phyloP scores from a whole-genome alignment of 2,113 vertebrate species.

The Meleagris gallopavo region DNA sequence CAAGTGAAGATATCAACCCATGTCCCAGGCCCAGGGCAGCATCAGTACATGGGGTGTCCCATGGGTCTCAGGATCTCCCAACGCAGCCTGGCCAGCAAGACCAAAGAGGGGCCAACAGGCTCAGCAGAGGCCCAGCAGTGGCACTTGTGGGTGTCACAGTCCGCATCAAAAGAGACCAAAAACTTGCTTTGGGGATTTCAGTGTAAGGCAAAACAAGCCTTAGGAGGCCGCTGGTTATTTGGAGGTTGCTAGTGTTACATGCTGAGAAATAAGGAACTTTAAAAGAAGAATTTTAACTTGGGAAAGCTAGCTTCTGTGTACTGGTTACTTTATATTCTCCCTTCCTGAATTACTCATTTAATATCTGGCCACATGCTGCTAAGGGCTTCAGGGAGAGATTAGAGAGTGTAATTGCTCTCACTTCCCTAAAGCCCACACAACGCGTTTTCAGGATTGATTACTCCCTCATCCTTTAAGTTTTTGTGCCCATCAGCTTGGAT shows the following conservation, averaged over 20 bases:
- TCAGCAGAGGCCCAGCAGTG: background rate
- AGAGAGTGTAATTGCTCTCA: background rate
- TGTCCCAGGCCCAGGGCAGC: background rate
- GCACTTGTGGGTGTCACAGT: background rate
- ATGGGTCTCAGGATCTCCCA: background rate
- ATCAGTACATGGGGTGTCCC: rapidly evolving
- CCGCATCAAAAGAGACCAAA: background rate
- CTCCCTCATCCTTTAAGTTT: background rate
- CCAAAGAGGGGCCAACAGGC: background rate
- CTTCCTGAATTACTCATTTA: constrained; percentile 7
- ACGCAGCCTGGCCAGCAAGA: background rate
- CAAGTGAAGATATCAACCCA: background rate
- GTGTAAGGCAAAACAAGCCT: background rate
- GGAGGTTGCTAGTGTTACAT: background rate
- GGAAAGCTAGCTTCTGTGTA: background rate
- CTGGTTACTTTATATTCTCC: background rate
- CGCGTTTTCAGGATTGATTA: background rate
- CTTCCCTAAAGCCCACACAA: background rate
- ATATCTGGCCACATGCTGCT: background rate
- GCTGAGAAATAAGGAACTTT: background rate
- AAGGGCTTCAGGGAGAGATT: background rate
- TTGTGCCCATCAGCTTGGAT: background rate
- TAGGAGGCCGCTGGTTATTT: background rate
- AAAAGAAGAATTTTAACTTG: background rate
- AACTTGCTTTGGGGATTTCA: background rate